A percentile compares a stretch with the other conserved stretches of the same genome.
phyloP scores from a whole-genome alignment of 2,113 vertebrate genomes.

The Apodemus speciosus region DNA sequence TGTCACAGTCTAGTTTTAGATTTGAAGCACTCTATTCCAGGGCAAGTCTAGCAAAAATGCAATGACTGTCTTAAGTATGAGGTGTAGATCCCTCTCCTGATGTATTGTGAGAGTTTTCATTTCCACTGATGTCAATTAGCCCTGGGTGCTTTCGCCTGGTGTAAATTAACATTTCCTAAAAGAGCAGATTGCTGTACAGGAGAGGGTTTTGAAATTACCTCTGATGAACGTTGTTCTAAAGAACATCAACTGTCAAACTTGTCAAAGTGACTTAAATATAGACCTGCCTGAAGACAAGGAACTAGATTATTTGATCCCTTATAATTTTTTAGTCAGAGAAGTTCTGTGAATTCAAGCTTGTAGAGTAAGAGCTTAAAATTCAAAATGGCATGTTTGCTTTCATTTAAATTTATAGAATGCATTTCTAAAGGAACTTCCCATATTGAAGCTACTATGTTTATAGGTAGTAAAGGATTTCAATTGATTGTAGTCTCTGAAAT shows the following conservation, averaged over 20 bases:
- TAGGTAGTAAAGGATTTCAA: background rate
- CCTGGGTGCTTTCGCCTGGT: background rate
- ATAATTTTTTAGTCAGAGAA: background rate
- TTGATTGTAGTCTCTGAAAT: background rate
- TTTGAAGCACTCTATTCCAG: background rate
- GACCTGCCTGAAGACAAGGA: background rate
- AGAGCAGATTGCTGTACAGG: background rate
- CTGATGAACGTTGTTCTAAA: constrained; percentile 17
- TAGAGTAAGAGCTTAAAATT: background rate
- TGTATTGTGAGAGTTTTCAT: background rate
- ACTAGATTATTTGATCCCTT: constrained; percentile 25
- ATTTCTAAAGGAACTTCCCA: background rate
- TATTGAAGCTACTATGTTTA: background rate
- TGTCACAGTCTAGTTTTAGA: background rate
- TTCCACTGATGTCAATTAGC: background rate
- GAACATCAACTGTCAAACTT: constrained; percentile 28
- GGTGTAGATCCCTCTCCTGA: background rate
- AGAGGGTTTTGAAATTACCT: background rate
- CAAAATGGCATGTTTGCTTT: background rate
- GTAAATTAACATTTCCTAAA: constrained; percentile 30
- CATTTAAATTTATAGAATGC: constrained; percentile 5
- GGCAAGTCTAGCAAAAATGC: background rate
- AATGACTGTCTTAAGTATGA: background rate
- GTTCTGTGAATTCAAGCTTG: constrained; percentile 41
- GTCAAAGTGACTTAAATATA: constrained; percentile 54